phyloP scores from a whole-genome alignment of 1,140 invertebrate species.

The Neodiprion fabricii region DNA sequence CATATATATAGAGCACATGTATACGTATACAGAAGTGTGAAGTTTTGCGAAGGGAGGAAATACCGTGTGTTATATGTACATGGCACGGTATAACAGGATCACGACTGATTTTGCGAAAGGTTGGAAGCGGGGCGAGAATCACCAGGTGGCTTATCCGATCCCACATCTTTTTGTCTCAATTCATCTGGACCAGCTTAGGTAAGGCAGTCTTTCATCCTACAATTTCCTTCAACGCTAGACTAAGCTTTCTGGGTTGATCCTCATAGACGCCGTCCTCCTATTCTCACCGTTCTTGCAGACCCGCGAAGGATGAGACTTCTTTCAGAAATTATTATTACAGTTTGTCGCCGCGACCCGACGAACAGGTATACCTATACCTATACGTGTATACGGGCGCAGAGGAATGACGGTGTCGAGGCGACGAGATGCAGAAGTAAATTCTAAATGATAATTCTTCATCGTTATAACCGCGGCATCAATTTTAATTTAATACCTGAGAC shows the following conservation, averaged over 20 bases:
- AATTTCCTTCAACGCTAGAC: not conserved
- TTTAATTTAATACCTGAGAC: not conserved
- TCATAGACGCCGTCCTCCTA: too few species aligned
- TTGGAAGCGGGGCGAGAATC: not conserved
- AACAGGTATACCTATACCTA: too few species aligned
- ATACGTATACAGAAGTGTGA: too few species aligned
- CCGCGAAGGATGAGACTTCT: not conserved
- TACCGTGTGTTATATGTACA: too few species aligned
- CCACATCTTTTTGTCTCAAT: too few species aligned
- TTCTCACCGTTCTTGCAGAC: too few species aligned
- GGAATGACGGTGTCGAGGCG: not conserved
- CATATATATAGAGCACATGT: too few species aligned
- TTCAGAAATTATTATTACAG: not conserved
- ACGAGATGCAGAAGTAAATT: not conserved
- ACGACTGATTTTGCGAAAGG: not conserved
- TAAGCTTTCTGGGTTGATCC: not conserved
- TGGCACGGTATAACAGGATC: too few species aligned
- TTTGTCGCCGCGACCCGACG: not conserved
- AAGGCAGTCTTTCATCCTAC: not conserved
- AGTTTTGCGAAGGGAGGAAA: too few species aligned
- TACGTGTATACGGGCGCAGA: too few species aligned
- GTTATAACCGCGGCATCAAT: not conserved
- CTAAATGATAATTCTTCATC: constrained; percentile 5
- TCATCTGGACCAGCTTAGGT: too few species aligned
- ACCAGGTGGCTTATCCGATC: constrained; percentile 1